These are phyloP conservation scores for Meriones psammophilus DNA, from an alignment of 2,797 vertebrate genomes.

Conservation along the genomic window DNA sequence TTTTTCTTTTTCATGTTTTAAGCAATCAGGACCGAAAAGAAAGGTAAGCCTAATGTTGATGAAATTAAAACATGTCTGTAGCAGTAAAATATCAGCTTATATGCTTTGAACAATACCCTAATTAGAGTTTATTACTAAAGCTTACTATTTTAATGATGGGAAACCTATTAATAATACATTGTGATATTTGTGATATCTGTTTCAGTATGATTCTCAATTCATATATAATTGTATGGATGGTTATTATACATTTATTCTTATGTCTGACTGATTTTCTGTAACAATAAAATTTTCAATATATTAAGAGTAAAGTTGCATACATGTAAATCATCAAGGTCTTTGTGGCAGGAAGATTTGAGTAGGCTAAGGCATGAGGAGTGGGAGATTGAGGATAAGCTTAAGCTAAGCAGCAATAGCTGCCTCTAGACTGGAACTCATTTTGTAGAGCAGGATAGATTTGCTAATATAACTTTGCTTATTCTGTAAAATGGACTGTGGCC, in stretches of 20 bases:
- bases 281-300: constrained; percentile 37
- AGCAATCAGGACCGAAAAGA: constrained; percentile 95
- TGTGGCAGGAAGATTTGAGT: background rate
- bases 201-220: constrained; percentile 55
- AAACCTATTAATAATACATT: constrained; percentile 21
- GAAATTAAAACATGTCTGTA: constrained; percentile 85
- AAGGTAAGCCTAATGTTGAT: constrained; percentile 92
- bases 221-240: constrained; percentile 24
- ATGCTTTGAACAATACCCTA: constrained; percentile 68
- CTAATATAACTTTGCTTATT: constrained; percentile 15
- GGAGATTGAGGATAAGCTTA: background rate
- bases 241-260: constrained; percentile 45
- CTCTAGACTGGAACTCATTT: background rate
- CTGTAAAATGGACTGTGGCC: constrained; percentile 22
- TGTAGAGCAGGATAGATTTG: background rate
- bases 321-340: constrained; percentile 40
- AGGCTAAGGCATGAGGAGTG: background rate
- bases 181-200: constrained; percentile 30
- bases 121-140: constrained; percentile 57
- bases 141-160: constrained; percentile 66
- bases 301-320: constrained; percentile 57
- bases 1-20: constrained; percentile 91
- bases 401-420: background rate
- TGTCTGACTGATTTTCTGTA: constrained; percentile 34
- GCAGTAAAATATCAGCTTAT: constrained; percentile 76